Conservation (phyloP, 2,797 vertebrate genomes). For the Myotis planiceps region DNA sequence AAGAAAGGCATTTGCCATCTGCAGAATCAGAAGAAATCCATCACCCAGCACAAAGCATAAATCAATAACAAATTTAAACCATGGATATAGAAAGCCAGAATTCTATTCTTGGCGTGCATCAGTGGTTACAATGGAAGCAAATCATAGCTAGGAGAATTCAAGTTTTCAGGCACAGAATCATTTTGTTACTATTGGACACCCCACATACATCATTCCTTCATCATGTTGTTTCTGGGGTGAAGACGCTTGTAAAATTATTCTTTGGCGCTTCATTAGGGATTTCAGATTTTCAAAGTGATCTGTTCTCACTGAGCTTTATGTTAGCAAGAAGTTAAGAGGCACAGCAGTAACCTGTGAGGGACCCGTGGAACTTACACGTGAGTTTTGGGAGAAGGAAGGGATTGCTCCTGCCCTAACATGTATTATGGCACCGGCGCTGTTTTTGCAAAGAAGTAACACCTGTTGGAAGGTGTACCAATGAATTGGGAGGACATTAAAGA, state of each 20-base stretch:
- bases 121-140: not conserved
- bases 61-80: not conserved
- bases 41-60: not conserved
- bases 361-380: too few species aligned
- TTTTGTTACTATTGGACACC: not conserved
- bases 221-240: not conserved
- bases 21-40: not conserved
- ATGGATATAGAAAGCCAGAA: not conserved
- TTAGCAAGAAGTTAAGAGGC: not conserved
- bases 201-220: rapidly evolving
- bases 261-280: not conserved
- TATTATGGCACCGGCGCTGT: rapidly evolving
- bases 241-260: not conserved
- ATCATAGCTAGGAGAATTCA: not conserved
- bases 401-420: not conserved
- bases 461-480: not conserved
- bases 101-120: not conserved
- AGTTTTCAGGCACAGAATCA: not conserved
- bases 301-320: not conserved
- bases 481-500: too few species aligned
- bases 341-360: rapidly evolving
- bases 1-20: not conserved
- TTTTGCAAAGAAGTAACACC: not conserved
- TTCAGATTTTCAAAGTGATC: not conserved
- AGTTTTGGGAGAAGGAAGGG: not conserved